Percentiles rank a stretch among this genome's conserved stretches.
Evolutionary conservation across 2,797 vertebrate species (phyloP).

Genomic region (Synaphobranchus kaupii): DNA sequence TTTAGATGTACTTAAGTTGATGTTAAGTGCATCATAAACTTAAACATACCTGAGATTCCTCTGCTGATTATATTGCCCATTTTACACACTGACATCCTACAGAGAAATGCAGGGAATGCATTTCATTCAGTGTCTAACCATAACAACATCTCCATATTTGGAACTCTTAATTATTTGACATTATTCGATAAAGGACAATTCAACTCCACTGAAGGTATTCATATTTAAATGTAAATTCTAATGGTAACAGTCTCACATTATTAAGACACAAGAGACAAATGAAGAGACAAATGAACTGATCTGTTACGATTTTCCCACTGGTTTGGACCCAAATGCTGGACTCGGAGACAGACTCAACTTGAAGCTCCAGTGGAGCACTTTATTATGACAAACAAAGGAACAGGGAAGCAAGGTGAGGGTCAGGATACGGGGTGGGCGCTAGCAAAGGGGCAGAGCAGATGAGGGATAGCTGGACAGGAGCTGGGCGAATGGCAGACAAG

Average conservation of each 20-base stretch:
- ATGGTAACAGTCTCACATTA: conserved; percentile 15
- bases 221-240: neutral
- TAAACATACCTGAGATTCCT: neutral
- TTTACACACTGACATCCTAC: neutral
- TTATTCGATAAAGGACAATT: neutral
- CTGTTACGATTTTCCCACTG: too few species aligned
- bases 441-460: too few species aligned
- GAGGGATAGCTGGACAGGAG: too few species aligned
- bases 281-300: too few species aligned
- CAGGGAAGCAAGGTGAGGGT: too few species aligned
- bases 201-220: neutral
- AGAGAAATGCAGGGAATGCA: neutral
- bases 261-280: neutral
- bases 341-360: too few species aligned
- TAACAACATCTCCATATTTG: neutral
- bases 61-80: neutral
- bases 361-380: too few species aligned
- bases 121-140: neutral
- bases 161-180: neutral
- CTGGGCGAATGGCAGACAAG: too few species aligned
- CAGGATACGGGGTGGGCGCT: too few species aligned
- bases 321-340: too few species aligned
- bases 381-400: too few species aligned
- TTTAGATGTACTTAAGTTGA: neutral
- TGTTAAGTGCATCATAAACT: too few species aligned